Evolutionary conservation across 2,113 vertebrate genomes (phyloP).

Genomic region (Callionymus lyra): DNA sequence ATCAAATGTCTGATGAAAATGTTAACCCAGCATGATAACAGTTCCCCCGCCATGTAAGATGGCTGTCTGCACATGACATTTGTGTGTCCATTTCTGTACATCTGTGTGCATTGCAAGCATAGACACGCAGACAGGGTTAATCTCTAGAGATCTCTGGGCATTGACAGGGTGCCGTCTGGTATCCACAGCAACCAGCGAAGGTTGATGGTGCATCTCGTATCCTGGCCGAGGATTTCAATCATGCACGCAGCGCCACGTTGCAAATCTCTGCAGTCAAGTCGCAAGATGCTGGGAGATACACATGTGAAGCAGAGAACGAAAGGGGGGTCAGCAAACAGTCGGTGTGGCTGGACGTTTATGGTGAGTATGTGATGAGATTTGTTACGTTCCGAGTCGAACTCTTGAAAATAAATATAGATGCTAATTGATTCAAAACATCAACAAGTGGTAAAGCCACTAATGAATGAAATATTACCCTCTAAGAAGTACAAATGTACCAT

Average conservation of each 20-base stretch:
- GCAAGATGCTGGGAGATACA: slow-evolving; percentile 79
- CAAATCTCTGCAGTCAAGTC: slow-evolving; percentile 68
- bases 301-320: slow-evolving; percentile 80
- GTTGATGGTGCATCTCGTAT: slow-evolving; percentile 46
- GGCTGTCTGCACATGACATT: background rate
- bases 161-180: slow-evolving; percentile 61
- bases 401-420: no score
- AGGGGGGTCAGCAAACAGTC: slow-evolving; percentile 73
- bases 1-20: no score
- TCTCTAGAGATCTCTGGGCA: slow-evolving; percentile 68
- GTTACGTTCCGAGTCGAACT: no score
- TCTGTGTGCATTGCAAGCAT: slow-evolving; percentile 40
- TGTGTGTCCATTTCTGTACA: slow-evolving; percentile 21
- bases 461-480: no score
- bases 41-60: no score
- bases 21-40: no score
- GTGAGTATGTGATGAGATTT: slow-evolving; percentile 63
- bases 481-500: no score
- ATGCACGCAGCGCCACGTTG: slow-evolving; percentile 68
- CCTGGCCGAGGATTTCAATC: slow-evolving; percentile 54
- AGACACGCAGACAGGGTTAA: slow-evolving; percentile 59
- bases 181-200: slow-evolving; percentile 62
- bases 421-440: no score
- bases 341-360: slow-evolving; percentile 82
- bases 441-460: no score